A percentile compares a stretch with the other conserved stretches of the same genome.
These are phyloP conservation scores for Cremastobaeus sp. DNA, from an alignment of 2,888 invertebrate species.

Conservation along the genomic window DNA sequence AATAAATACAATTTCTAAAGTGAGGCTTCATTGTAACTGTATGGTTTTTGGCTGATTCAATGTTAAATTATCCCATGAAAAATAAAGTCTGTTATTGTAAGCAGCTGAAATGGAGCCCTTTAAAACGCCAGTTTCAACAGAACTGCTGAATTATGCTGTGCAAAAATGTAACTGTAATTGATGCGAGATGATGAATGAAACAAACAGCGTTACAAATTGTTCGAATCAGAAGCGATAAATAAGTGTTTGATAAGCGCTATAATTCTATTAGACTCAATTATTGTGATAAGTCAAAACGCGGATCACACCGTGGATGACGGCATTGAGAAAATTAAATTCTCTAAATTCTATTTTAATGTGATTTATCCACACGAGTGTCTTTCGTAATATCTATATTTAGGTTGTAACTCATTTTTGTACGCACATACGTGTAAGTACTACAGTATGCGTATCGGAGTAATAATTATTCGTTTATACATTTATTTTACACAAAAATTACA, in stretches of 20 bases:
- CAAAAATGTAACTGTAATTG: too few relatives aligned
- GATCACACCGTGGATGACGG: too few relatives aligned
- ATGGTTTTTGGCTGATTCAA: too few relatives aligned
- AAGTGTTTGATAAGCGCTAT: background rate
- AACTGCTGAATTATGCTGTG: too few relatives aligned
- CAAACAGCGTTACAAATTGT: background rate
- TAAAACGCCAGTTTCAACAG: too few relatives aligned
- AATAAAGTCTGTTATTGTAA: too few relatives aligned
- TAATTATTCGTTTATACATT: constrained; percentile 14
- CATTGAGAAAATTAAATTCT: constrained; percentile 45
- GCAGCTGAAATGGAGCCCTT: too few relatives aligned
- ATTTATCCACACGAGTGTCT: constrained; percentile 43
- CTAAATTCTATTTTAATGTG: constrained; percentile 55
- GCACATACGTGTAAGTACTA: constrained; percentile 1
- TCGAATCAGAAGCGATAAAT: too few relatives aligned
- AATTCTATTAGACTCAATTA: background rate
- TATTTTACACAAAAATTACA: background rate
- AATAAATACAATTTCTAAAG: too few relatives aligned
- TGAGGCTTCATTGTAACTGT: too few relatives aligned
- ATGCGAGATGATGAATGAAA: background rate
- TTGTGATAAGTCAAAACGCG: too few relatives aligned
- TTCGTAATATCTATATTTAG: constrained; percentile 56
- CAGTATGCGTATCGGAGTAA: constrained; percentile 6
- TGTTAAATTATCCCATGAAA: too few relatives aligned
- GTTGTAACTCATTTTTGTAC: constrained; percentile 51